Evolutionary conservation across 2,797 vertebrate species (phyloP).

Genomic region (Neosalanx taihuensis): DNA sequence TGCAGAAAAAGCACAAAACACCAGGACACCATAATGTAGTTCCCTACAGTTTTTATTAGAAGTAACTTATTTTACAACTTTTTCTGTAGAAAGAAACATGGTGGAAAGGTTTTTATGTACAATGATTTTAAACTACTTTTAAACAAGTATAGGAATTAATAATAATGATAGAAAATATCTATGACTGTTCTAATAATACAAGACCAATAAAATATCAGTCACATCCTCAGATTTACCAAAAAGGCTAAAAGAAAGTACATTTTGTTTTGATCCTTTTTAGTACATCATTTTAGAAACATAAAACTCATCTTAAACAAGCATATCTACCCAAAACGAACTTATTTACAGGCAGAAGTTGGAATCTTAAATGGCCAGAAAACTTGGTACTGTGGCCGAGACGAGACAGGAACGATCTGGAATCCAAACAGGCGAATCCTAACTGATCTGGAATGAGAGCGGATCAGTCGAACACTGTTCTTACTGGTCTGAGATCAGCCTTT

Average conservation of each 20-base stretch:
- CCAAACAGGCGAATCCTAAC: slow-evolving; percentile 46
- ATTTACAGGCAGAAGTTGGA: slow-evolving; percentile 75
- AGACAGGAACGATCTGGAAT: slow-evolving; percentile 52
- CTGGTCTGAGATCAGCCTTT: slow-evolving; percentile 31
- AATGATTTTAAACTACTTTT: slow-evolving; percentile 78
- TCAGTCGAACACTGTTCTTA: slow-evolving; percentile 24
- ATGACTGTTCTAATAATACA: slow-evolving; percentile 71
- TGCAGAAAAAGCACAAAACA: slow-evolving; percentile 27
- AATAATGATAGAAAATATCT: slow-evolving; percentile 72
- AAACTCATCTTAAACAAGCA: slow-evolving; percentile 75
- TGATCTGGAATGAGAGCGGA: slow-evolving; percentile 46
- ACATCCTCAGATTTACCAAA: slow-evolving; percentile 66
- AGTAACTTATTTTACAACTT: slow-evolving; percentile 78
- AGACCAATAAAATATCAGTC: slow-evolving; percentile 73
- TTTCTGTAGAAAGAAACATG: slow-evolving; percentile 73
- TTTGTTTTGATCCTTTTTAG: slow-evolving; percentile 83
- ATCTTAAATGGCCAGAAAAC: slow-evolving; percentile 74
- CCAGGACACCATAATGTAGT: slow-evolving; percentile 64
- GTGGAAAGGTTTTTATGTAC: slow-evolving; percentile 73
- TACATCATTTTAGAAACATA: slow-evolving; percentile 82
- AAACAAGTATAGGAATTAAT: slow-evolving; percentile 78
- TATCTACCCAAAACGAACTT: slow-evolving; percentile 75
- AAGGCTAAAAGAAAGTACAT: slow-evolving; percentile 81
- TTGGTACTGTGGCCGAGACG: slow-evolving; percentile 61
- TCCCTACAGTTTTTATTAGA: slow-evolving; percentile 79